A percentile compares a stretch with the other conserved stretches of the same genome.
phyloP scores from a whole-genome alignment of 2,113 vertebrate genomes.

The Bambusicola thoracicus region DNA sequence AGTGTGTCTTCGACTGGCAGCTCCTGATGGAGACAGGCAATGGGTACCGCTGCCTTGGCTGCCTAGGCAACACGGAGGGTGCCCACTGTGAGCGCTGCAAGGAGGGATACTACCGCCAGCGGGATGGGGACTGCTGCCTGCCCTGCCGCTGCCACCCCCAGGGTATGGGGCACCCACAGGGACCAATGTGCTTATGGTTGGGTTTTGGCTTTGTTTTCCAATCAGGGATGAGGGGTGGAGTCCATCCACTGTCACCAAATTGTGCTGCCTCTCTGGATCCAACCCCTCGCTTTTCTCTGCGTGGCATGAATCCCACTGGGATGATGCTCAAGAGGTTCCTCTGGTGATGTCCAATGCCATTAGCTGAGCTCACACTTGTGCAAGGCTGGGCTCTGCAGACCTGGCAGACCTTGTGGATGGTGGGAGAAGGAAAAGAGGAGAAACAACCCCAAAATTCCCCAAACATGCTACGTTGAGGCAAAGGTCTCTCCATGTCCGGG shows the following conservation, averaged over 20 bases:
- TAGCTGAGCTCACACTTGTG: background rate
- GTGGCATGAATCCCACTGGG: background rate
- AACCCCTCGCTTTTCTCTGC: background rate
- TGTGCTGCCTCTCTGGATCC: background rate
- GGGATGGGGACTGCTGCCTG: conserved; percentile 73
- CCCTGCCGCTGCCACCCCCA: conserved; percentile 83
- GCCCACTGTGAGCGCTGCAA: conserved; percentile 86
- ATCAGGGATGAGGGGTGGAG: background rate
- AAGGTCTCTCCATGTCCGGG: fast-evolving
- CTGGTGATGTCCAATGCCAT: background rate
- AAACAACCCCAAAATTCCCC: background rate
- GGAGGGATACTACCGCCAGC: conserved; percentile 80
- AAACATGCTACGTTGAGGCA: background rate
- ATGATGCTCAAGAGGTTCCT: background rate
- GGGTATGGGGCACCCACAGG: conserved; percentile 67
- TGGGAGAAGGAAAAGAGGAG: background rate
- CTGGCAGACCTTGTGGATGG: background rate
- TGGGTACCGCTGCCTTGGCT: conserved; percentile 85
- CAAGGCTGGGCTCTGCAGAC: background rate
- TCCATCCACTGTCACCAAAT: background rate
- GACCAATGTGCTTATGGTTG: background rate
- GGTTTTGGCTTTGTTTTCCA: background rate
- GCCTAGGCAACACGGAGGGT: conserved; percentile 85
- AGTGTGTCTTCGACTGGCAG: conserved; percentile 79
- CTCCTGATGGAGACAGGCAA: conserved; percentile 71